Conservation (phyloP, 2,888 invertebrate species). For the Drosophila hamatofila region DNA sequence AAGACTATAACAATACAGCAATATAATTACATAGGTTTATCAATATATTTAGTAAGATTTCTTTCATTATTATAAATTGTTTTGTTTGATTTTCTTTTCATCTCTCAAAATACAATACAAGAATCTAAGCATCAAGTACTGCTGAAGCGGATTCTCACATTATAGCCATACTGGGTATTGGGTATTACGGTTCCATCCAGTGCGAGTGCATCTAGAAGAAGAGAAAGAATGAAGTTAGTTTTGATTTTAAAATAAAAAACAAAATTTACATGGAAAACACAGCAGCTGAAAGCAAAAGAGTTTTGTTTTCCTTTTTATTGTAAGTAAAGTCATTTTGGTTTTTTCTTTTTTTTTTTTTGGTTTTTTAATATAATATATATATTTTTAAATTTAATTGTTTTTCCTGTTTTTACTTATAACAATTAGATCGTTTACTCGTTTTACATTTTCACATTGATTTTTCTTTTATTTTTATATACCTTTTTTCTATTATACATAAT, state of each 20-base stretch:
- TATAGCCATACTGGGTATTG: slow-evolving; percentile 14
- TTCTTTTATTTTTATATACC: slow-evolving; percentile 33
- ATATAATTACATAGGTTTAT: slow-evolving; percentile 68
- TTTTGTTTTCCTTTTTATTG: not conserved
- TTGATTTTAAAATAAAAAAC: not conserved
- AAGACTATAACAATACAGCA: slow-evolving; percentile 73
- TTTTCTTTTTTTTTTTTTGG: slow-evolving; percentile 44
- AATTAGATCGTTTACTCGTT: slow-evolving; percentile 74
- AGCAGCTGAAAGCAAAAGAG: slow-evolving; percentile 31
- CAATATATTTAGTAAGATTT: slow-evolving; percentile 56
- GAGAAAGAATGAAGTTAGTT: slow-evolving; percentile 68
- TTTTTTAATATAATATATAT: slow-evolving; percentile 63
- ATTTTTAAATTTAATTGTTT: slow-evolving; percentile 67
- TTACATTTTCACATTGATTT: slow-evolving; percentile 55
- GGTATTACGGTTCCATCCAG: slow-evolving; percentile 17
- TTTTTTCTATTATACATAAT: slow-evolving; percentile 56
- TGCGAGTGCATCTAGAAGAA: slow-evolving; percentile 61
- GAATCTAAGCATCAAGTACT: slow-evolving; percentile 34
- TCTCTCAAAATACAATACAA: slow-evolving; percentile 57
- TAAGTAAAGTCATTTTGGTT: slow-evolving; percentile 36
- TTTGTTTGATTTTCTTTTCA: not conserved
- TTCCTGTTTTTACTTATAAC: slow-evolving; percentile 69
- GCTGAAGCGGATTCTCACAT: slow-evolving; percentile 37
- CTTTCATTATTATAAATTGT: slow-evolving; percentile 11
- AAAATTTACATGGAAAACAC: not conserved